Evolutionary conservation across 2,797 vertebrate genomes (phyloP), one percentile per base, ranked within the genome.

Genomic region (Hafferia zeledoni): DNA sequence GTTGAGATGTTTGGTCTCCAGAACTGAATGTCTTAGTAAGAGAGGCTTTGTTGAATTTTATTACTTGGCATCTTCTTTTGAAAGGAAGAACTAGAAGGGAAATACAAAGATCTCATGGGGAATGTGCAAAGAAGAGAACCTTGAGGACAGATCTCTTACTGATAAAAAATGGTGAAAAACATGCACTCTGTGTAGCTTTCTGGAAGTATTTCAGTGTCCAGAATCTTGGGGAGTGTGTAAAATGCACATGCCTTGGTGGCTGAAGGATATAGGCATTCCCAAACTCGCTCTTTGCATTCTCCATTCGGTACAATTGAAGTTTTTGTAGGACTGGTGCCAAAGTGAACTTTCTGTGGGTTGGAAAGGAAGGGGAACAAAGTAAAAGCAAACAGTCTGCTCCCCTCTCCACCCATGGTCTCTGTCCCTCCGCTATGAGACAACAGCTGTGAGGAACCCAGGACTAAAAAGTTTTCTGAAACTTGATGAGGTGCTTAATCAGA

Each of bases 321-420:
- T 90, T 86, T 91, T 76, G 33, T 76, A 67, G 89, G 92, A 79
- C 37, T 60, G 37, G 10, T 88, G 94, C 89, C 91, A 91, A 84
- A 23, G 23, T 30, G 79, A 96, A 56, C 78, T 83, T 94, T 92
- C 59, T 72, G 72, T 59, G 50, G 31, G 24, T 56, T 94, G 87
- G 85, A 86, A 91, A 90, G 79, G 55, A 91, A 83, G 43, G 31
- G 44, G 31, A 89, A 49, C 24, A 67, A 83, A 88, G 49, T 67
- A 68, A 84, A 94, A 81, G 43, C 1, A 24, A 88, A 57, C n/a
- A 78, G 65, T 43, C n/a, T 39, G 30, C 47, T 91, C 53, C 15
- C 20, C 41, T 41, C 15, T 92, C 20, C 3, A 5, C 35, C 47
- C 1, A 1, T 50, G 57, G 35, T n/a, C 35, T 89, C 28, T 31